These are phyloP conservation scores for Hydrochoerus hydrochaeris DNA, from an alignment of 2,113 vertebrate species.

Conservation along the genomic window DNA sequence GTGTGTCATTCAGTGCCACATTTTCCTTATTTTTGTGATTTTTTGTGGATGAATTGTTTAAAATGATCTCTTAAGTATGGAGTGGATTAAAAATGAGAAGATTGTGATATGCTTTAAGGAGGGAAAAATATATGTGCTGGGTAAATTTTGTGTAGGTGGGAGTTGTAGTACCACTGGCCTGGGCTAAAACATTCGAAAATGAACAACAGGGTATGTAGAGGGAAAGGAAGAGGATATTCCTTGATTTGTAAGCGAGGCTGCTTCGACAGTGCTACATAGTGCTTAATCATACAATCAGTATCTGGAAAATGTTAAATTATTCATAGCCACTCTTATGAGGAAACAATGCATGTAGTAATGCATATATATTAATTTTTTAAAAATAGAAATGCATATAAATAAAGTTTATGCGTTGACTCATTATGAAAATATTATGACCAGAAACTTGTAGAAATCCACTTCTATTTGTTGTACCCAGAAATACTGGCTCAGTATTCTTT, in stretches of 20 bases:
- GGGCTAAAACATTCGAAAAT: not conserved
- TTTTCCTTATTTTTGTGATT: not conserved
- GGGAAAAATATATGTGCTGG: not conserved
- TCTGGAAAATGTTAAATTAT: not conserved
- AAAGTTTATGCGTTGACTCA: not conserved
- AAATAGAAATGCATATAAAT: slow-evolving; percentile 33
- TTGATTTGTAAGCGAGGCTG: not conserved
- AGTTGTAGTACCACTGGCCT: not conserved
- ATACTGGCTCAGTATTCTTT: not conserved
- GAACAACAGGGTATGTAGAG: not conserved
- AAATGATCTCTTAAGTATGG: not conserved
- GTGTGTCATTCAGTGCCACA: not conserved
- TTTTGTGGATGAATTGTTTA: not conserved
- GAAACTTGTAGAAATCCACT: not conserved
- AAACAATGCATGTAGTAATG: not conserved
- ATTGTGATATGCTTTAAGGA: not conserved
- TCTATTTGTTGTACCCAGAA: not conserved
- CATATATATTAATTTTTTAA: not conserved
- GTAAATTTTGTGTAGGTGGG: not conserved
- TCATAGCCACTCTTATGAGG: not conserved
- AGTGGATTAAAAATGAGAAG: not conserved
- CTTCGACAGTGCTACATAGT: not conserved
- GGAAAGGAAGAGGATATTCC: not conserved
- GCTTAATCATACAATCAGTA: not conserved
- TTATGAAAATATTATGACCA: not conserved